Conservation (phyloP, 2,113 vertebrate genomes). For the Anarrhichthys ocellatus region DNA sequence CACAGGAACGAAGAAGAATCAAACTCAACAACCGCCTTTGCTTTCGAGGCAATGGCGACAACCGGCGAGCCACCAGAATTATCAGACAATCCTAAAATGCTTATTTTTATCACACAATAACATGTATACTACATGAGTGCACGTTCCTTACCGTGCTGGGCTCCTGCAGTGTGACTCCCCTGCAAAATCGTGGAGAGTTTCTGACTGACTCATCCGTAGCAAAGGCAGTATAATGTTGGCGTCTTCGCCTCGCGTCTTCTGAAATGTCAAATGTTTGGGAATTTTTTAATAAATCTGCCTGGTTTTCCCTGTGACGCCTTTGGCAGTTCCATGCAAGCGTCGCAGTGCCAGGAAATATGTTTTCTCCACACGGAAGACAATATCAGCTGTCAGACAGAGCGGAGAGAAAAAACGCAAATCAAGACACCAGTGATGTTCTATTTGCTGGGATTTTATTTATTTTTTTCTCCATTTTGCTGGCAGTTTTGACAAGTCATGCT, state of each 20-base stretch:
- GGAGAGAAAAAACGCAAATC: constrained; percentile 20
- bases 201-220: constrained; percentile 31
- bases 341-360: constrained; percentile 31
- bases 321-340: constrained; percentile 41
- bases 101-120: background rate
- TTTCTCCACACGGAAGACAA: constrained; percentile 24
- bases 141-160: background rate
- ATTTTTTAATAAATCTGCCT: constrained; percentile 50
- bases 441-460: constrained; percentile 12
- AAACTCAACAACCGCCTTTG: background rate
- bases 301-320: constrained; percentile 10
- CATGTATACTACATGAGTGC: background rate
- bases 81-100: background rate
- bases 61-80: background rate
- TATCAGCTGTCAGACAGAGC: constrained; percentile 45
- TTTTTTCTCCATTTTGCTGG: background rate
- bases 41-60: constrained; percentile 1
- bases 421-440: constrained; percentile 8
- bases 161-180: background rate
- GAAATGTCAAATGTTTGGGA: constrained; percentile 35
- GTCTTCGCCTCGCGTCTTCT: constrained; percentile 20
- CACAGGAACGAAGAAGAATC: background rate
- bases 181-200: background rate
- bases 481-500: constrained; percentile 25
- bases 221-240: constrained; percentile 10